Base-by-base conservation (phyloP, 92 coral and sea anemone genomes). In the Pocillopora meandrina region DNA sequence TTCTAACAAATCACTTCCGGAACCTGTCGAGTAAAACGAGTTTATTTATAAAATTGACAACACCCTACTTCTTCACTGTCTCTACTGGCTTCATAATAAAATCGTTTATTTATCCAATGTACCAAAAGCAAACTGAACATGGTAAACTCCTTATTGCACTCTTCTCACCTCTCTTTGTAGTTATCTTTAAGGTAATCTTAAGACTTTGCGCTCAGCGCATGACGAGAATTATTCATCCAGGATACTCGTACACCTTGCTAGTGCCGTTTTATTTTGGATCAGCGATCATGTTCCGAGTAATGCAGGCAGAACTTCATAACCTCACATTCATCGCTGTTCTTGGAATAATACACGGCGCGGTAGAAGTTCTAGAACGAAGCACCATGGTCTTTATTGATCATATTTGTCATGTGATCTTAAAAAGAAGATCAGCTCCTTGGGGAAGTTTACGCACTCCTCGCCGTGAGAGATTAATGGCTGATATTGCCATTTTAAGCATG, bases 371-470 rank as follows among this genome's bases (percentile, higher is more conserved):
- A 42, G 49, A 42, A 42, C 36, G 52, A 9, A 55, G 64, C 78
- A 23, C 64, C 31, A 47, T 74, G 78, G 78, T 55, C 57, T 19
- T 74, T 1, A 56, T 74, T 74, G 78, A 74, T 74, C 64, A 74
- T 13, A 57, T 74, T 55, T 74, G 78, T 23, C 36, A 74, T 55
- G 47, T 8, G 55, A 1, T 68, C 23, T 68, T 42, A 6, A 33
- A 15, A 33, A 13, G 72, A 68, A 12, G 13, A 18, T 75, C 56
- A 31, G 55, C 57, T 76, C 75, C 87, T 18, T 84, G 87, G 87
- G 87, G 87, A 64, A 34, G 82, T 84, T 84, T 74, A 63, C 87
- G 87, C 10, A 74, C 82, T 49, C 82, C 87, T 55, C 87, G 87
- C 72, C 72, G 83, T 52, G 87, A 84, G 58, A 64, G 87, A 84